Conservation (phyloP, 2,797 vertebrate species). For the Cirrhinus molitorella region DNA sequence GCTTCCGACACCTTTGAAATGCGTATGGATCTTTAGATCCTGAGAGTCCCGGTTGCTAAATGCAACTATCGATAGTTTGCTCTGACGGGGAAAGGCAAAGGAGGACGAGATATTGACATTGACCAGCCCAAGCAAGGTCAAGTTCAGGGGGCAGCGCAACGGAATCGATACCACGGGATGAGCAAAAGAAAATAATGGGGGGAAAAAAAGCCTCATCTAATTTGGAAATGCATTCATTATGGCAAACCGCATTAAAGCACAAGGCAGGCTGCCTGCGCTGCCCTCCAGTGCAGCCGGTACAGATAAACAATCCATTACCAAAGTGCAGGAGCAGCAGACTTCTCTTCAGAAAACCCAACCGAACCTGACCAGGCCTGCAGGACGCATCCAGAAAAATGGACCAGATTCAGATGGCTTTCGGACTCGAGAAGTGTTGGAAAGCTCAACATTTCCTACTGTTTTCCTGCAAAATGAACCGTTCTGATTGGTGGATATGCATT, state of each 20-base stretch:
- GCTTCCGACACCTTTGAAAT: constrained; percentile 44
- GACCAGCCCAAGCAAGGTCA: constrained; percentile 66
- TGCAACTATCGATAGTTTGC: constrained; percentile 59
- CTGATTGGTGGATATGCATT: constrained; percentile 23
- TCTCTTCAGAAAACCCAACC: constrained; percentile 58
- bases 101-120: constrained; percentile 65
- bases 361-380: constrained; percentile 14
- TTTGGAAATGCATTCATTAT: constrained; percentile 72
- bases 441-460: neutral
- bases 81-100: constrained; percentile 47
- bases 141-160: constrained; percentile 66
- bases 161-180: constrained; percentile 64
- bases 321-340: constrained; percentile 49
- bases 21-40: constrained; percentile 56
- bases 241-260: constrained; percentile 62
- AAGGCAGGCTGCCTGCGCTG: constrained; percentile 48
- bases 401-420: neutral
- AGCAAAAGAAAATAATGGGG: constrained; percentile 63
- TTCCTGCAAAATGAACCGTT: constrained; percentile 36
- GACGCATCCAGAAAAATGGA: constrained; percentile 9
- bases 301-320: constrained; percentile 66
- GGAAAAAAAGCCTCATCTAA: constrained; percentile 63
- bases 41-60: constrained; percentile 57
- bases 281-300: constrained; percentile 52
- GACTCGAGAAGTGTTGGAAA: neutral